Evolutionary conservation across 64 coral and sea anemone genomes (phyloP).

Genomic region (Pocillopora verrucosa): DNA sequence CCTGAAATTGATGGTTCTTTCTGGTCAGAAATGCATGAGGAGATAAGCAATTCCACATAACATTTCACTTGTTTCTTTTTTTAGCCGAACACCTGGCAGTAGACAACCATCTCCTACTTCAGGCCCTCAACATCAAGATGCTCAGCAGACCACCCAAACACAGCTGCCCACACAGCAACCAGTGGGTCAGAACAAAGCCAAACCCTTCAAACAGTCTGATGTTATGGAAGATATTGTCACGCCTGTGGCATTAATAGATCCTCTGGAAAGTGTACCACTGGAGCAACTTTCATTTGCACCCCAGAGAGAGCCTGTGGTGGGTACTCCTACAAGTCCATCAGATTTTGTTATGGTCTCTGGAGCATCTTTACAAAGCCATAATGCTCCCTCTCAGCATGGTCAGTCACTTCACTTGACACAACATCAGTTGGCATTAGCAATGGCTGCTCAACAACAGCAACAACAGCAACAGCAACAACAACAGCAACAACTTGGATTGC

Average conservation of each 20-base stretch:
- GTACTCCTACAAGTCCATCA: slow-evolving; percentile 81
- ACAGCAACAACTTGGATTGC: slow-evolving; percentile 49
- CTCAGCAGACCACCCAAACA: slow-evolving; percentile 43
- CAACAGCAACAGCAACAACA: slow-evolving; percentile 66
- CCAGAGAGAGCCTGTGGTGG: slow-evolving; percentile 60
- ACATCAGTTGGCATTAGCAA: slow-evolving; percentile 74
- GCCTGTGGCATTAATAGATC: slow-evolving; percentile 67
- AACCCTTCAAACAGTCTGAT: slow-evolving; percentile 46
- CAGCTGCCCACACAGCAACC: slow-evolving; percentile 17
- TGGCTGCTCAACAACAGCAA: slow-evolving; percentile 80
- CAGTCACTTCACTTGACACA: slow-evolving; percentile 72
- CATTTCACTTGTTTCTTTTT: not conserved
- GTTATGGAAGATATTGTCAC: slow-evolving; percentile 55
- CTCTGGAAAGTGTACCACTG: slow-evolving; percentile 57
- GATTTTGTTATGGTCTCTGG: slow-evolving; percentile 89
- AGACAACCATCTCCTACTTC: slow-evolving; percentile 90
- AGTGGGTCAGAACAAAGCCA: slow-evolving; percentile 46
- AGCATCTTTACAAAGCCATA: slow-evolving; percentile 39
- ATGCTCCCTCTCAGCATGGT: slow-evolving; percentile 40
- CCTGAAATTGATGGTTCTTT: too few relatives aligned
- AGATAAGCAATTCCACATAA: not conserved
- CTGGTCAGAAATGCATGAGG: too few relatives aligned
- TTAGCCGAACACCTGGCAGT: slow-evolving; percentile 97
- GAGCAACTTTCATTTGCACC: slow-evolving; percentile 68
- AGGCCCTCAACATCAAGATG: slow-evolving; percentile 77